Evolutionary conservation across 2,113 vertebrate species (phyloP), one percentile per base, ranked within the genome.

Genomic region (Terrapene triunguis): DNA sequence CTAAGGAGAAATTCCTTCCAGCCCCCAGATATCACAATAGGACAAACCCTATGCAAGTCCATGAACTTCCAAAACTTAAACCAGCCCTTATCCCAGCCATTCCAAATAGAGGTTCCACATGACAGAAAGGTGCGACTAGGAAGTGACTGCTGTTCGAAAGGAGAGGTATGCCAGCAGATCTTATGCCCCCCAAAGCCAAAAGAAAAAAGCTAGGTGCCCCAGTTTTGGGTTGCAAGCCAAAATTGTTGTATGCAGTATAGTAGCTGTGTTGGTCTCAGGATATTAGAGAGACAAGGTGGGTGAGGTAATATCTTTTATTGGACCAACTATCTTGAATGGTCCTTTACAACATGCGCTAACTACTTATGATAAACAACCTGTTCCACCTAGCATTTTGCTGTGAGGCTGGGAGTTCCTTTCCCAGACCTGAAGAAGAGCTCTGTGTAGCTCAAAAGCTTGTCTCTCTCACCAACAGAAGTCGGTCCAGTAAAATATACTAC

Each of bases 121-220:
- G 51, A 48, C 14, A 35, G 89, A 69, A 62, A 87, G 59, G 0
- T 6, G 10, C 14, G 2, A 42, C 19, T 62, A 22, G 12, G 5
- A 27, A 50, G 44, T 5, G 1, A 3, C 24, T 80, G 25, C 14
- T 87, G 22, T 83, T 89, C 85, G 62, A n/a, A 50, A 89, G 21
- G 35, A 74, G 24, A 78, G 82, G 17, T 2, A 11, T 1, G 7
- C 6, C 22, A 8, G 59, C 0, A 1, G 2, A 7, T 38, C 76
- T 54, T 50, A 3, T 11, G 7, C 47, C 11, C 51, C 55, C 65
- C 59, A 16, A 78, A 89, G 25, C 2, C 13, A 11, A 10, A 16
- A 72, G 48, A 80, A 87, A 51, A 1, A 0, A 76, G 17, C 35
- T n/a, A 17, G 38, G 10, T 76, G 32, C 17, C 65, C 62, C 65